These are phyloP conservation scores for Austrolebias charrua DNA, from an alignment of 2,797 vertebrate species.

Conservation along the genomic window DNA sequence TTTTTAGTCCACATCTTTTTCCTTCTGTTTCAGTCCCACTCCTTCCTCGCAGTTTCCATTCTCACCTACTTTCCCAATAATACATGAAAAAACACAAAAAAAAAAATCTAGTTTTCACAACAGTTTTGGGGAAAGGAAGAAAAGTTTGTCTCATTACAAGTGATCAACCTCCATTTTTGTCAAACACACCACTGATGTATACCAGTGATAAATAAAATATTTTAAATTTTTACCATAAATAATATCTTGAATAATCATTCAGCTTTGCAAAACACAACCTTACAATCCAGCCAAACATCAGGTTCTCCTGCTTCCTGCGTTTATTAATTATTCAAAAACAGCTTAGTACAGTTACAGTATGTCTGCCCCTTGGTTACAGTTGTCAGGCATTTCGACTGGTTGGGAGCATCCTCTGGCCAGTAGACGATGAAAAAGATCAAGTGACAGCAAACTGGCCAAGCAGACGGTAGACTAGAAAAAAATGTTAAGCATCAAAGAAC, in stretches of 20 bases:
- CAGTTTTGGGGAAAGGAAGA: not conserved
- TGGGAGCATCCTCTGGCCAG: slow-evolving; percentile 77
- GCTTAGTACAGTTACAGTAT: slow-evolving; percentile 73
- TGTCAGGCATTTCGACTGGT: slow-evolving; percentile 83
- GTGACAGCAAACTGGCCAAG: slow-evolving; percentile 56
- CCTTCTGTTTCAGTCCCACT: slow-evolving; percentile 9
- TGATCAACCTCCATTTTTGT: not conserved
- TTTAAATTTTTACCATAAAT: not conserved
- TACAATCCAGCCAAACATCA: slow-evolving; percentile 5
- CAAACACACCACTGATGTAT: not conserved
- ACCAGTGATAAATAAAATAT: not conserved
- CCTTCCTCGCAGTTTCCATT: slow-evolving; percentile 14
- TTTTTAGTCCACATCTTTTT: not conserved
- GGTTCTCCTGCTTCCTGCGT: slow-evolving; percentile 29
- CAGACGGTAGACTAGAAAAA: slow-evolving; percentile 38
- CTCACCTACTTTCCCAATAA: slow-evolving; percentile 8
- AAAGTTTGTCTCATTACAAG: not conserved
- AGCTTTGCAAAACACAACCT: slow-evolving; percentile 10
- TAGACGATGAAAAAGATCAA: slow-evolving; percentile 80
- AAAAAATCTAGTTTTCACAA: not conserved
- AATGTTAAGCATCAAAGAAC: slow-evolving; percentile 1
- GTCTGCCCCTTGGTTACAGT: slow-evolving; percentile 88
- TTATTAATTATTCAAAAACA: slow-evolving; percentile 73
- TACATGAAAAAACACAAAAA: not conserved
- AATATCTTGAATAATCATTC: not conserved